Evolutionary conservation across 35 echinoderm and acorn worm genomes (phyloP).

Genomic region (Apostichopus parvimensis): DNA sequence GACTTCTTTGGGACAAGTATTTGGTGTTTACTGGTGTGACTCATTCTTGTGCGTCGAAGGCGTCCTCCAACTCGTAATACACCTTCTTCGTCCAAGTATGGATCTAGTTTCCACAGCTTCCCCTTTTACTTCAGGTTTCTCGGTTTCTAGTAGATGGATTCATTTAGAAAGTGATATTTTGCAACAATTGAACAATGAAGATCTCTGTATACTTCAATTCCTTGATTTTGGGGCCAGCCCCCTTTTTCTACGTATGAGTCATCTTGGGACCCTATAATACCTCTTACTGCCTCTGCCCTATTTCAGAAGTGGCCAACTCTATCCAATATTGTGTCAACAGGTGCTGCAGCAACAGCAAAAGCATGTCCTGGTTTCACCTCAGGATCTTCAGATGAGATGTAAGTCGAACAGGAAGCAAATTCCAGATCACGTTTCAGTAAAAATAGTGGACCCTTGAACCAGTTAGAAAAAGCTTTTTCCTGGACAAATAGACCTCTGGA

Average conservation of each 20-base stretch:
- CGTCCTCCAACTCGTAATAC: slow-evolving; percentile 77
- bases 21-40: slow-evolving; percentile 56
- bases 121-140: slow-evolving; percentile 30
- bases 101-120: slow-evolving; percentile 70
- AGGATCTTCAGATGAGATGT: slow-evolving; percentile 45
- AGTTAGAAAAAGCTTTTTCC: neutral
- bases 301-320: neutral
- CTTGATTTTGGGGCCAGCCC: neutral
- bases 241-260: too few relatives aligned
- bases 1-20: slow-evolving; percentile 61
- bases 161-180: slow-evolving; percentile 42
- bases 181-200: slow-evolving; percentile 36
- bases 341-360: neutral
- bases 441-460: slow-evolving; percentile 49
- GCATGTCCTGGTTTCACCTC: slow-evolving; percentile 16
- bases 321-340: neutral
- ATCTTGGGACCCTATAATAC: neutral
- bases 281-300: slow-evolving; percentile 2
- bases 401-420: neutral
- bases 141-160: slow-evolving; percentile 13
- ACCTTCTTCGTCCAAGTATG: slow-evolving; percentile 68
- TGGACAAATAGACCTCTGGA: slow-evolving; percentile 46
- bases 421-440: neutral
- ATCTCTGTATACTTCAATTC: slow-evolving; percentile 41
- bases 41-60: slow-evolving; percentile 34